Base-by-base conservation (phyloP, 2,797 vertebrate species). In the Micrastur ruficollis region DNA sequence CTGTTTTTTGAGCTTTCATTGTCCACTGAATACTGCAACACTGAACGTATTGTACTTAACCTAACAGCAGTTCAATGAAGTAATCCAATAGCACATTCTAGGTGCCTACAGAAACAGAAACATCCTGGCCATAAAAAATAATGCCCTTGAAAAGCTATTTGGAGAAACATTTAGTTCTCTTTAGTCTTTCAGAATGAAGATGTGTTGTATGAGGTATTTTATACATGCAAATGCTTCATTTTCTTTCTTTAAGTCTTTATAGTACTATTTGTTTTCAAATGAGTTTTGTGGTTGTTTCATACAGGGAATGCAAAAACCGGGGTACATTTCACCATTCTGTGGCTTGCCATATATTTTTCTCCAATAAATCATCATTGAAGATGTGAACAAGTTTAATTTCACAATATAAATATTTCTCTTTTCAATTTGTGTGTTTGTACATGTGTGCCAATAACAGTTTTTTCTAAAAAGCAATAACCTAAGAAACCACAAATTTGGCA, bases 81-180 rank as follows among this genome's bases (percentile, higher is more conserved):
- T 75, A 97, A 95, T 93, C 93, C 82, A 89, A 79, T 26, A 91
- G 85, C 84, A 36, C 62, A 91, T 93, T 76, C 70, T 90, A 93
- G 88, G 92, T 92, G 92, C 83, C 96, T 96, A 92, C 83, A 94
- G 90, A 95, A 95, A 94, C 25, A 84, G 73, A 93, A 94, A 95
- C 93, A 96, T 95, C 94, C 94, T 96, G 93, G 86, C 83, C 81
- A 92, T 97, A 97, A 97, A 96, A 95, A 97, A 95, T 97, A 97
- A 95, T 95, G 86, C 72, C 83, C 38, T 86, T 82, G 63, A 94
- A 94, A 95, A 96, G 94, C 95, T 76, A 89, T 96, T 94, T 96
- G 65, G 92, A 95, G 78, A 95, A 95, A 81, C 95, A 95, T 90
- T 96, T 89, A 8, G 19, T 80, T 96, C 86, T 76, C 75, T 89